A percentile compares a stretch with the other conserved stretches of the same genome.
These are phyloP conservation scores for Chromobotia macracanthus DNA, from an alignment of 2,797 vertebrate genomes.

Conservation along the genomic window DNA sequence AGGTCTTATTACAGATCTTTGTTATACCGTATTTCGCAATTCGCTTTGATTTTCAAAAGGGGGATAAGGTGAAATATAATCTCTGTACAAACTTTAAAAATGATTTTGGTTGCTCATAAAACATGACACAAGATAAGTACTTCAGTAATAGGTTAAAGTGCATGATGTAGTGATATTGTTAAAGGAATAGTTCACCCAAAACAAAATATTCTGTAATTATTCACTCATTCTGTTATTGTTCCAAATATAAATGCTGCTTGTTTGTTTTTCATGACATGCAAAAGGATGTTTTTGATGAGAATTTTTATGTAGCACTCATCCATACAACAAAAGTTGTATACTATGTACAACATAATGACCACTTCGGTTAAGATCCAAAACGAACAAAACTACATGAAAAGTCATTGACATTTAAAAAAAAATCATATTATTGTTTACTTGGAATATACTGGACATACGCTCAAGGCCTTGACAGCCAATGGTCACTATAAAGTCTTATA, in stretches of 20 bases:
- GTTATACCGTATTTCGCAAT: not conserved
- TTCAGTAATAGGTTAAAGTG: slow-evolving; percentile 32
- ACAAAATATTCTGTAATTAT: not conserved
- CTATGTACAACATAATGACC: too few relatives aligned
- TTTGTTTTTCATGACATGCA: too few relatives aligned
- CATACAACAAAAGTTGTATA: too few relatives aligned
- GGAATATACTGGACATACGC: too few relatives aligned
- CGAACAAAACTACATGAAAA: too few relatives aligned
- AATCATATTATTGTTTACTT: too few relatives aligned
- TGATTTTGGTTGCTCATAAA: slow-evolving; percentile 13
- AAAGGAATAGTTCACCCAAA: not conserved
- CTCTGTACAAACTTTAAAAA: not conserved
- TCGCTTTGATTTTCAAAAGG: not conserved
- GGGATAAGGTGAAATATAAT: slow-evolving; percentile 15
- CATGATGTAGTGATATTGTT: slow-evolving; percentile 24
- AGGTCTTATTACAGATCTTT: not conserved
- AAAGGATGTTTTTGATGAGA: not conserved
- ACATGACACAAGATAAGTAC: slow-evolving; percentile 31
- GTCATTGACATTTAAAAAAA: too few relatives aligned
- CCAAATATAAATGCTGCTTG: not conserved
- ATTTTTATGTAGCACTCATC: too few relatives aligned
- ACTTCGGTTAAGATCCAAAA: too few relatives aligned
- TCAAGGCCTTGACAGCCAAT: too few relatives aligned
- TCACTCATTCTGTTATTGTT: not conserved
- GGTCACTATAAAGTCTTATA: too few relatives aligned